Evolutionary conservation across 2,113 vertebrate genomes (phyloP), one percentile per base, ranked within the genome.

Genomic region (Stercorarius parasiticus): DNA sequence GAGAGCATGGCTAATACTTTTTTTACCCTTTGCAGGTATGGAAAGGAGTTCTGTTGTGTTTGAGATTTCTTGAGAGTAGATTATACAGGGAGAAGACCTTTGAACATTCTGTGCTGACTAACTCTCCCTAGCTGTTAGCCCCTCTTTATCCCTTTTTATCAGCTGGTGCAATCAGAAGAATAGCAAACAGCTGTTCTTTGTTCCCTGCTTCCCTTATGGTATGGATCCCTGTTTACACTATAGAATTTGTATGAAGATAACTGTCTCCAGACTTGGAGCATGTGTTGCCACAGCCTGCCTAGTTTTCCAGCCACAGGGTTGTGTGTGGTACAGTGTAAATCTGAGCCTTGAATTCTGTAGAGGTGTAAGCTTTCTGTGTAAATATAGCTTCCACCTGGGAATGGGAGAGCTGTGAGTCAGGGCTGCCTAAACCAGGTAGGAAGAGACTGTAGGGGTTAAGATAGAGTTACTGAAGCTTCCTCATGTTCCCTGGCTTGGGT

Each of bases 41-140:
- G n/a, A 52, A 65, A 52, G 26, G 5, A 61, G 10, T 30, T 91
- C 45, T 71, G 13, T 43, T 45, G 42, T 17, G 17, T 20, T 23
- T 49, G 29, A 62, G 22, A 36, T 6, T 4, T 73, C 30, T 27
- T 11, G 12, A 56, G 23, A 36, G 45, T 1, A 50, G 40, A 13
- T 43, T 40, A 27, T 4, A 25, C 62, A 78, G 9, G 4, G 6
- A 36, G 5, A 43, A 8, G 3, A 5, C 11, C 9, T n/a, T 32
- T 34, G 1, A 27, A 19, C 6, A 4, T 6, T 15, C 45, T 21
- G 2, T 22, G 4, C 30, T 43, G 10, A 1, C 29, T 58, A 40
- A 47, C 43, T 52, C 14, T 36, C 56, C 13, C 34, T 30, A 0
- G 3, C 34, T 69, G 2, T 29, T 49, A 70, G n/a, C 47, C 61